phyloP scores from a whole-genome alignment of 2,888 invertebrate species.

The Entomobrya proxima region DNA sequence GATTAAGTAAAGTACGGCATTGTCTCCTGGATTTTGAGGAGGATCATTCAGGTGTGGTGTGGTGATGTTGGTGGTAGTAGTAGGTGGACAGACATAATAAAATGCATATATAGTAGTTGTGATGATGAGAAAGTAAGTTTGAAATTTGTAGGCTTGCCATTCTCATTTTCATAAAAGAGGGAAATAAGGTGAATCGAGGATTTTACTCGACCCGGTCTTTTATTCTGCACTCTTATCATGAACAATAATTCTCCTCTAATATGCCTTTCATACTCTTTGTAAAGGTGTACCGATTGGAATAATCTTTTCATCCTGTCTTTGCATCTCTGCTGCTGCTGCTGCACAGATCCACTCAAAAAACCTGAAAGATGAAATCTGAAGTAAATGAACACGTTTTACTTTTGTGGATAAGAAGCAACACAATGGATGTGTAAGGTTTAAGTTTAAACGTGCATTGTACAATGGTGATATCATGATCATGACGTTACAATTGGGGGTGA shows the following conservation, averaged over 20 bases:
- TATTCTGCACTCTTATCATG: neutral
- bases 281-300: neutral
- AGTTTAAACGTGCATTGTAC: neutral
- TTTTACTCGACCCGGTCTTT: neutral
- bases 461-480: conserved; percentile 4
- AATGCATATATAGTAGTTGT: neutral
- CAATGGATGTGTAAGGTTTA: neutral
- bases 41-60: conserved; percentile 41
- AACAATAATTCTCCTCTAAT: neutral
- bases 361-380: neutral
- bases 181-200: neutral
- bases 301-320: conserved; percentile 6
- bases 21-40: conserved; percentile 21
- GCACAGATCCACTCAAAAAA: neutral
- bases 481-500: neutral
- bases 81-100: conserved; percentile 19
- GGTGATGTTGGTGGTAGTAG: conserved; percentile 17
- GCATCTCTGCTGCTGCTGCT: neutral
- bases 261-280: neutral
- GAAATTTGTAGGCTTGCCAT: conserved; percentile 13
- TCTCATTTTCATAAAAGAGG: neutral
- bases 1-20: neutral
- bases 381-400: conserved; percentile 20
- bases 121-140: too few relatives aligned
- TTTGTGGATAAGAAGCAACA: neutral